Evolutionary conservation across 2,888 invertebrate species (phyloP).

Genomic region (Electrophaes corylata): DNA sequence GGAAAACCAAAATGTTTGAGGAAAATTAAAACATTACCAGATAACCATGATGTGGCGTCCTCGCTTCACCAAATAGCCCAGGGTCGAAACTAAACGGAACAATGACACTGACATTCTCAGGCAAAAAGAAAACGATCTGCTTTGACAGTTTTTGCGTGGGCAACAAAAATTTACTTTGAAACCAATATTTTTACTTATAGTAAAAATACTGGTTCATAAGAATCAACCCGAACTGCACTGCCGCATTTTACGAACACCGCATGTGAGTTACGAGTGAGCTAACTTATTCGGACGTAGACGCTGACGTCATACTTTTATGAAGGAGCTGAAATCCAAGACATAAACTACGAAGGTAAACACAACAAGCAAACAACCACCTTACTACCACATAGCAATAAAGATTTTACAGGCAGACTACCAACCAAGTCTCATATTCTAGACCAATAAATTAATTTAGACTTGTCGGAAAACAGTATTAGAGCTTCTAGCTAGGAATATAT

Average conservation of each 20-base stretch:
- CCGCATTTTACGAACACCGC: constrained; percentile 19
- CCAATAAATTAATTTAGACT: constrained; percentile 18
- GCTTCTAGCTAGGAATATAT: neutral
- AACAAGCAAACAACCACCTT: neutral
- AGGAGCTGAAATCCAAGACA: constrained; percentile 9
- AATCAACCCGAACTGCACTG: constrained; percentile 15
- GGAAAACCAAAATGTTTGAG: neutral
- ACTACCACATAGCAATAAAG: constrained; percentile 9
- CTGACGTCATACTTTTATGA: constrained; percentile 13
- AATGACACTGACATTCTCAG: constrained; percentile 31
- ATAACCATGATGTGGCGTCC: constrained; percentile 32
- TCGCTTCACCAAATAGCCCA: constrained; percentile 37
- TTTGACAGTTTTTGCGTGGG: constrained; percentile 14
- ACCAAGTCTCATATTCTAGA: constrained; percentile 15
- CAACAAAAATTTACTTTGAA: neutral
- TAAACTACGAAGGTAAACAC: constrained; percentile 12
- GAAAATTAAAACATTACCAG: constrained; percentile 18
- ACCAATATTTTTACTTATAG: neutral
- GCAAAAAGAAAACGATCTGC: constrained; percentile 17
- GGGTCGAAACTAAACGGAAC: constrained; percentile 36
- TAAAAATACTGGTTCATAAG: constrained; percentile 14
- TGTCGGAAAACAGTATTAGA: constrained; percentile 4
- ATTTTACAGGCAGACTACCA: constrained; percentile 16
- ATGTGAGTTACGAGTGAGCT: constrained; percentile 15
- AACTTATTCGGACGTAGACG: constrained; percentile 4